Evolutionary conservation across 2,888 invertebrate genomes (phyloP).

Genomic region (Leptodirus hochenwartii): DNA sequence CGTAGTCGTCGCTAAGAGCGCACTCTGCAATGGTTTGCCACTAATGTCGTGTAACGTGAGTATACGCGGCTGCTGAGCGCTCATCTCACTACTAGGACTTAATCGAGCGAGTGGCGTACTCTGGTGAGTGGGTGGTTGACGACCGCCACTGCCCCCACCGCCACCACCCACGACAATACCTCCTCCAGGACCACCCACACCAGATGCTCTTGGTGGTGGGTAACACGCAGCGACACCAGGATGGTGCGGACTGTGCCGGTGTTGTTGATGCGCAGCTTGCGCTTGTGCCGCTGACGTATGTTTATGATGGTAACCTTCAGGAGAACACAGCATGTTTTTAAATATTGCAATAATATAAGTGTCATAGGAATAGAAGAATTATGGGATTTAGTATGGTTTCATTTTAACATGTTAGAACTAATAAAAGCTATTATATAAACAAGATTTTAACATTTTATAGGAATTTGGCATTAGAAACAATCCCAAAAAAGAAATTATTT

Average conservation of each 20-base stretch:
- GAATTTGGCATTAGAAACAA: too few species aligned
- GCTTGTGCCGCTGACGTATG: conserved; percentile 44
- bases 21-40: conserved; percentile 80
- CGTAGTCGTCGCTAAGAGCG: conserved; percentile 73
- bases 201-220: conserved; percentile 54
- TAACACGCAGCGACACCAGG: conserved; percentile 52
- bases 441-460: too few species aligned
- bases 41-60: conserved; percentile 87
- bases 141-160: too few species aligned
- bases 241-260: conserved; percentile 60
- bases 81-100: conserved; percentile 83
- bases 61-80: conserved; percentile 80
- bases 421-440: too few species aligned
- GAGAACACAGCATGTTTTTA: too few species aligned
- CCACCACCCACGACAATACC: too few species aligned
- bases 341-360: too few species aligned
- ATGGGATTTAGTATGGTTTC: too few species aligned
- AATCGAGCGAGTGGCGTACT: conserved; percentile 79
- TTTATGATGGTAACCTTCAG: conserved; percentile 64
- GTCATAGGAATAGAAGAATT: too few species aligned
- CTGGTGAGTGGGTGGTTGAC: conserved; percentile 60
- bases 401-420: too few species aligned
- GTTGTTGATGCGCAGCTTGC: conserved; percentile 57
- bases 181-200: conserved; percentile 54
- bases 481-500: too few species aligned